A percentile compares a stretch with the other conserved stretches of the same genome.
Evolutionary conservation across 1,140 invertebrate species (phyloP).

Genomic region (Drosophila lowei): DNA sequence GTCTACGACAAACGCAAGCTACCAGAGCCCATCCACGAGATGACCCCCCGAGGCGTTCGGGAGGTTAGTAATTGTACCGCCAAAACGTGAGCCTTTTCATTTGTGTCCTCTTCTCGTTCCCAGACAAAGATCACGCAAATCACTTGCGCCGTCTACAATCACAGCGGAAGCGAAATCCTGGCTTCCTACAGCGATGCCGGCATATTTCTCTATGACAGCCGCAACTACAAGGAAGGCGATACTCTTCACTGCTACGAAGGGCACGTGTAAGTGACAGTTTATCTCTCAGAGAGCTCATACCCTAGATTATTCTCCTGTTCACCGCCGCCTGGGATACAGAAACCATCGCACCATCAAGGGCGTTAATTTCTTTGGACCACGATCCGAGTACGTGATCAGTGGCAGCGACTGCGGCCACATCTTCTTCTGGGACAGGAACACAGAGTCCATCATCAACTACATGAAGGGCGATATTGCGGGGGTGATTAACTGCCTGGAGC

Average conservation of each 20-base stretch:
- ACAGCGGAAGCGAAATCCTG: conserved; percentile 94
- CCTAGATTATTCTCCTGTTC: background rate
- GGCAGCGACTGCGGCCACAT: conserved; percentile 98
- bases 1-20: conserved; percentile 89
- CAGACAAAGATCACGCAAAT: conserved; percentile 85
- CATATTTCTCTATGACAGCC: conserved; percentile 95
- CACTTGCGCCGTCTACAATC: conserved; percentile 95
- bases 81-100: conserved; percentile 8
- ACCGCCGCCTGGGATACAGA: conserved; percentile 55
- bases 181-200: conserved; percentile 97
- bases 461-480: conserved; percentile 93
- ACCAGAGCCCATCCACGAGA: conserved; percentile 83
- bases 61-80: conserved; percentile 48
- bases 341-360: conserved; percentile 95
- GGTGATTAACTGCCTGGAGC: conserved; percentile 96
- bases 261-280: conserved; percentile 83
- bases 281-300: background rate
- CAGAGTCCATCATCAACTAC: conserved; percentile 94
- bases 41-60: conserved; percentile 80
- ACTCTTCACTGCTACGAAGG: conserved; percentile 91
- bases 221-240: conserved; percentile 83
- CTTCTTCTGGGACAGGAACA: conserved; percentile 96
- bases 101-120: conserved; percentile 4
- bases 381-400: conserved; percentile 94
- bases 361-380: conserved; percentile 96